Evolutionary conservation across 2,888 invertebrate genomes (phyloP).

Genomic region (Plagiodera versicolora): DNA sequence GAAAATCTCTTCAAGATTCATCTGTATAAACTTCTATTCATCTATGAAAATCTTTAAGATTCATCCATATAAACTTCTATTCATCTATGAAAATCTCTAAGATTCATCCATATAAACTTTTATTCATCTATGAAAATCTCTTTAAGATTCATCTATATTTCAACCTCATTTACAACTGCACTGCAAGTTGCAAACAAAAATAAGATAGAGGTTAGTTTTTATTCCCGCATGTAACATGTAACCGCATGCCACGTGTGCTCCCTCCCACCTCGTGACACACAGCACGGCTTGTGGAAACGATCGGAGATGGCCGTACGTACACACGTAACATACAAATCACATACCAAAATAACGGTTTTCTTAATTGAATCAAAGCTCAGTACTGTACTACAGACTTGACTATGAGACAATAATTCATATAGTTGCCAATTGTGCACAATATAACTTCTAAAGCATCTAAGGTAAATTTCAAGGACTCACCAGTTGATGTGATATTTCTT

Average conservation of each 20-base stretch:
- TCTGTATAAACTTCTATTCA: too few relatives aligned
- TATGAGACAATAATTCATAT: neutral
- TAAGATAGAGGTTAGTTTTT: neutral
- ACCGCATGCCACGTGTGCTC: conserved; percentile 5
- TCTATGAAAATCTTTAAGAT: too few relatives aligned
- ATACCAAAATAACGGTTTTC: neutral
- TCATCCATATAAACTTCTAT: too few relatives aligned
- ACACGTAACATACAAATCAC: conserved; percentile 3
- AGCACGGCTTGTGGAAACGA: conserved; percentile 6
- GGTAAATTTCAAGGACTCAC: too few relatives aligned
- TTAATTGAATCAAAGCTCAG: conserved; percentile 4
- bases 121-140: neutral
- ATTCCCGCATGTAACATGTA: neutral
- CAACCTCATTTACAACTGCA: conserved; percentile 6
- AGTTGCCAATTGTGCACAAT: too few relatives aligned
- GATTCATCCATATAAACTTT: too few relatives aligned
- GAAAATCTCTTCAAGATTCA: too few relatives aligned
- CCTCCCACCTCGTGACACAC: conserved; percentile 2
- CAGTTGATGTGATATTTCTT: too few relatives aligned
- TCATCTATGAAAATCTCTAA: too few relatives aligned
- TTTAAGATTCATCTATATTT: neutral
- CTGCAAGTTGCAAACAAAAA: conserved; percentile 8
- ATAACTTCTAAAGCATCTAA: too few relatives aligned
- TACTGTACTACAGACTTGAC: conserved; percentile 9
- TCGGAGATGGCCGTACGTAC: conserved; percentile 1